Conservation (phyloP, 2,797 vertebrate species). For the Alca torda region DNA sequence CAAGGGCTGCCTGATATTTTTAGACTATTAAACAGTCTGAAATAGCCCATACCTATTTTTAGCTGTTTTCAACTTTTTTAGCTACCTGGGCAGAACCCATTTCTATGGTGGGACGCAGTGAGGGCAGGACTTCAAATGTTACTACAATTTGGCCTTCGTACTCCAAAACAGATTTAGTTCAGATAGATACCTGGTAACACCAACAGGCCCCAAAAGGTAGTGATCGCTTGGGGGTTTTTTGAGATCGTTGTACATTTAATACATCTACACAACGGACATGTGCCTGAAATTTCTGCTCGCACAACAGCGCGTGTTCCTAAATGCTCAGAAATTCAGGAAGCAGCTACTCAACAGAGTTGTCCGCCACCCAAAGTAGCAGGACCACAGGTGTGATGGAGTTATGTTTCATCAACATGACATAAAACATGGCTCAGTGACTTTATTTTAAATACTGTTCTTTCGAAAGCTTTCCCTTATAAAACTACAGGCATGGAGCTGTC, state of each 20-base stretch:
- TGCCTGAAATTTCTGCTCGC: background rate
- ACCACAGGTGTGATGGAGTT: constrained; percentile 56
- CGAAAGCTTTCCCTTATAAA: constrained; percentile 66
- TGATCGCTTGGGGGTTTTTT: background rate
- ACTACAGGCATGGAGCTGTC: constrained; percentile 65
- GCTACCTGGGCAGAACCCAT: background rate
- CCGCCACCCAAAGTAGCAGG: constrained; percentile 37
- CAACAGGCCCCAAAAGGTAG: background rate
- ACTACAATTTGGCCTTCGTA: background rate
- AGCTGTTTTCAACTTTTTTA: background rate
- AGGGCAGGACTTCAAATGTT: background rate
- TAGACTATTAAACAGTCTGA: background rate
- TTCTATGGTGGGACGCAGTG: fast-evolving
- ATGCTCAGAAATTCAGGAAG: background rate
- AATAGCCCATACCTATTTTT: background rate
- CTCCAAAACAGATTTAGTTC: background rate
- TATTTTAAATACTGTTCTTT: constrained; percentile 61
- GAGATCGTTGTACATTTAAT: background rate
- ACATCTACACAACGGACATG: background rate
- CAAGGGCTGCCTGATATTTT: background rate
- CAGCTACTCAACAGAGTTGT: background rate
- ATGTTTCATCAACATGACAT: constrained; percentile 19
- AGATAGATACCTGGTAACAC: background rate
- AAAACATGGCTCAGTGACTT: constrained; percentile 47
- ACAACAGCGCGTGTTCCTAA: background rate